Percentiles rank a stretch among this genome's conserved stretches.
phyloP scores from a whole-genome alignment of 2,113 vertebrate genomes.

The Nicator chloris region DNA sequence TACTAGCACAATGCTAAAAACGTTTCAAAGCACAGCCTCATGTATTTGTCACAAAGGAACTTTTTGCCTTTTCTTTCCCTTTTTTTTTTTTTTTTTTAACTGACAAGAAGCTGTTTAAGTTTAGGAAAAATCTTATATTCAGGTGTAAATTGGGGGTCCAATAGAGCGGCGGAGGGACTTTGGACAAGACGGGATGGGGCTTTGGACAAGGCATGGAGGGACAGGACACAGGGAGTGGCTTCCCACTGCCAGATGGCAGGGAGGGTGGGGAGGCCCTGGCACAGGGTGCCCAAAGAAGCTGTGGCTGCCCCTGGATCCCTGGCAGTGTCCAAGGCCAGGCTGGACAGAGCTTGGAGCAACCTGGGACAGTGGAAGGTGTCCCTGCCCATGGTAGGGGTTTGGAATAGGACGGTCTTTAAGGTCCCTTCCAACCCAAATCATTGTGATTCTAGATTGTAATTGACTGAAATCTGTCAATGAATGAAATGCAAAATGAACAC shows the following conservation, averaged over 20 bases:
- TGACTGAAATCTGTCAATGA: background rate
- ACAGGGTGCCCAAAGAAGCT: background rate
- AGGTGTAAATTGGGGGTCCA: rapidly evolving
- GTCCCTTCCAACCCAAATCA: too few relatives aligned
- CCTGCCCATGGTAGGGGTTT: too few relatives aligned
- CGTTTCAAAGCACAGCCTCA: background rate
- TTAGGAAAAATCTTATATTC: background rate
- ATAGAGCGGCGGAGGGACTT: background rate
- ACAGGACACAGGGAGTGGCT: background rate
- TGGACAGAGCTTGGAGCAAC: background rate
- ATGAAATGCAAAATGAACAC: background rate
- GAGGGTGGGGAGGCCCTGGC: background rate
- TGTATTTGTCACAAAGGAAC: background rate
- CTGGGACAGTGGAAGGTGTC: background rate
- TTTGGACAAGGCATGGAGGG: background rate
- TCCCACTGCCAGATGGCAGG: background rate
- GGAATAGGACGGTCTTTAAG: too few relatives aligned
- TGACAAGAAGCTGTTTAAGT: background rate
- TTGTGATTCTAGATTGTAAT: too few relatives aligned
- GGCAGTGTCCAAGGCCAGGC: background rate
- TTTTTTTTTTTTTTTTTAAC: background rate
- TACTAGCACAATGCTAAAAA: background rate
- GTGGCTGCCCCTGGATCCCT: background rate
- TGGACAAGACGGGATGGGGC: background rate
- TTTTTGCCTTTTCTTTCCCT: background rate